Evolutionary conservation across 2,888 invertebrate species (phyloP).

Genomic region (Ashinkailepas kermadecensis): DNA sequence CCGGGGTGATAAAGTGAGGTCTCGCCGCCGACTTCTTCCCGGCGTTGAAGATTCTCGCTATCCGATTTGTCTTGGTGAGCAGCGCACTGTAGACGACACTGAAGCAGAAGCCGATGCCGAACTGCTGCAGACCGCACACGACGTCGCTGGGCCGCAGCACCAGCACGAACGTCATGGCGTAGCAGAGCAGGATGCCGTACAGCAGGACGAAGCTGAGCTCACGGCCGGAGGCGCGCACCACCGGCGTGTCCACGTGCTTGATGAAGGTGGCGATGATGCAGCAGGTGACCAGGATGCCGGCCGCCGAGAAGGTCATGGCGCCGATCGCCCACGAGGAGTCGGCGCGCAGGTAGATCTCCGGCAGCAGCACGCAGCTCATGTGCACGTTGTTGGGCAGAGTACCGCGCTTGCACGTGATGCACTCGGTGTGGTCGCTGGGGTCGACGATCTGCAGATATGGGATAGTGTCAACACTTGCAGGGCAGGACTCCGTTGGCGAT

Average conservation of each 20-base stretch:
- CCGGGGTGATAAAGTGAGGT: slow-evolving; percentile 86
- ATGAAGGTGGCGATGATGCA: slow-evolving; percentile 46
- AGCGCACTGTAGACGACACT: slow-evolving; percentile 94
- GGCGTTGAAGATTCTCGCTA: slow-evolving; percentile 93
- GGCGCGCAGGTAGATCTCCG: slow-evolving; percentile 70
- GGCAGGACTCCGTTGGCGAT: too few species aligned
- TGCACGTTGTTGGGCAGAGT: slow-evolving; percentile 71
- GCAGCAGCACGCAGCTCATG: slow-evolving; percentile 62
- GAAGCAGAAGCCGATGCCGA: slow-evolving; percentile 64
- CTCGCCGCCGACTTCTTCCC: slow-evolving; percentile 89
- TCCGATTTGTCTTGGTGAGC: slow-evolving; percentile 94
- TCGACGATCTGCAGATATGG: slow-evolving; percentile 59
- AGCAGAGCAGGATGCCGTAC: slow-evolving; percentile 81
- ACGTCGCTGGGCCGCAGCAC: slow-evolving; percentile 78
- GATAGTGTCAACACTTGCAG: too few species aligned
- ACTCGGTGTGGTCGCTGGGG: slow-evolving; percentile 70
- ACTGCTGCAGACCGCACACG: slow-evolving; percentile 85
- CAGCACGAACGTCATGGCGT: slow-evolving; percentile 83
- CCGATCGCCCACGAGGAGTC: slow-evolving; percentile 77
- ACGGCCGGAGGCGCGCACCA: slow-evolving; percentile 90
- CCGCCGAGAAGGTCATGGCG: slow-evolving; percentile 60
- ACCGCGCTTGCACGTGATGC: slow-evolving; percentile 68
- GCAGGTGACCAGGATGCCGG: slow-evolving; percentile 40
- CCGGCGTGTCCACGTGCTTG: slow-evolving; percentile 83
- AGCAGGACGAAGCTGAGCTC: slow-evolving; percentile 85